Percentiles rank a stretch among this genome's conserved stretches.
Evolutionary conservation across 2,797 vertebrate genomes (phyloP).

Genomic region (Scolopax rusticola): DNA sequence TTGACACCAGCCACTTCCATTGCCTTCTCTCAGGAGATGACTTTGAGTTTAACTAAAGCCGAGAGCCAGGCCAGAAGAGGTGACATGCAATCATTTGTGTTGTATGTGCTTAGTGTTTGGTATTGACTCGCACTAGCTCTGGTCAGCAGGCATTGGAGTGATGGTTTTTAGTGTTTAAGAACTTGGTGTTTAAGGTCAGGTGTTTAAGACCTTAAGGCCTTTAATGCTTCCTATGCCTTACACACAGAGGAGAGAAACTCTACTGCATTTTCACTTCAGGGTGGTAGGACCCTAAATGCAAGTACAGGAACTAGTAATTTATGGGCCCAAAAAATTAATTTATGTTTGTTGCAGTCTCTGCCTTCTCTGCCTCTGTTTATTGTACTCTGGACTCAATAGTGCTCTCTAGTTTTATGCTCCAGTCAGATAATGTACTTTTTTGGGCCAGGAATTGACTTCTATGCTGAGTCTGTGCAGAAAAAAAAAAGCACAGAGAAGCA

Average conservation of each 20-base stretch:
- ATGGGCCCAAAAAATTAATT: neutral
- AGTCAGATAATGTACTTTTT: neutral
- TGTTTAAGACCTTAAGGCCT: neutral
- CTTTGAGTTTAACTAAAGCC: neutral
- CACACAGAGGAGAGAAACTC: neutral
- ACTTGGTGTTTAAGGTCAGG: neutral
- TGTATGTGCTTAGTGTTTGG: neutral
- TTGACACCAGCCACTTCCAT: neutral
- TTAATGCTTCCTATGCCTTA: neutral
- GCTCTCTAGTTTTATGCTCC: neutral
- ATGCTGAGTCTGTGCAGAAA: neutral
- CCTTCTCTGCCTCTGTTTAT: neutral
- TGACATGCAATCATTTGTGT: neutral
- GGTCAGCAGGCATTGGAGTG: neutral
- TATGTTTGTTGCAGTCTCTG: neutral
- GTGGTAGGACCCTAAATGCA: neutral
- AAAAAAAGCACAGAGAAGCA: neutral
- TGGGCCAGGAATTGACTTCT: neutral
- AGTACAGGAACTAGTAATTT: neutral
- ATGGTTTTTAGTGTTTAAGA: neutral
- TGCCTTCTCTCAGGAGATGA: neutral
- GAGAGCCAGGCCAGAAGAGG: neutral
- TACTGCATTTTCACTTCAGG: neutral
- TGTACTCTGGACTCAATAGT: neutral
- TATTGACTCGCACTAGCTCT: neutral